Evolutionary conservation across 2,797 vertebrate genomes (phyloP).

Genomic region (Triplophysa bombifrons): DNA sequence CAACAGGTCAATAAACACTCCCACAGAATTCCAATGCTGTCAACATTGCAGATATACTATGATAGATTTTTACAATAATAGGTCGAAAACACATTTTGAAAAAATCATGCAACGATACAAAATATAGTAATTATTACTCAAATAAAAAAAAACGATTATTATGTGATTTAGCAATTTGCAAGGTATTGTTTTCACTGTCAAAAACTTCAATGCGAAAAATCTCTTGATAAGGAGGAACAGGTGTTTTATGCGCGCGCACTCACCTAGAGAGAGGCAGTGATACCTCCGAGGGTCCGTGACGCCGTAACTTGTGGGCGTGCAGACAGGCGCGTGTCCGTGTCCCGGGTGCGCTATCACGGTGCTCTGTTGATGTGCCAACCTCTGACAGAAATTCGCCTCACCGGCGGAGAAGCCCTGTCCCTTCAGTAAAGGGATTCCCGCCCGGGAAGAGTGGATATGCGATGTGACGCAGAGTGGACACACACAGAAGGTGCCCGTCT

Average conservation of each 20-base stretch:
- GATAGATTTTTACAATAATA: not conserved
- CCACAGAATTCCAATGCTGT: not conserved
- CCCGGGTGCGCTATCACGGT: constrained; percentile 80
- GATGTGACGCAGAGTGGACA: constrained; percentile 96
- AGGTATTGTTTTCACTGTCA: not conserved
- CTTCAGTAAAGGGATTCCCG: constrained; percentile 86
- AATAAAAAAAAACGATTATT: not conserved
- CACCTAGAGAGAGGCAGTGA: constrained; percentile 95
- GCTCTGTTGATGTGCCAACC: constrained; percentile 81
- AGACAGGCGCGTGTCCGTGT: constrained; percentile 79
- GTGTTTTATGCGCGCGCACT: constrained; percentile 61
- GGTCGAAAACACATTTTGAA: not conserved
- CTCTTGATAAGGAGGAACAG: constrained; percentile 34
- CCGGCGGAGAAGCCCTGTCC: constrained; percentile 81
- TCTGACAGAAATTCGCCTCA: constrained; percentile 87
- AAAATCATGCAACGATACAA: not conserved
- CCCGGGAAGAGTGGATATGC: constrained; percentile 89
- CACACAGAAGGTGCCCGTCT: constrained; percentile 92
- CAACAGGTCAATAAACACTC: not conserved
- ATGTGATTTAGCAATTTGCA: too few relatives aligned
- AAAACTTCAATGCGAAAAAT: not conserved
- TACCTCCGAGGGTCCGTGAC: constrained; percentile 93
- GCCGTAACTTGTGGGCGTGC: constrained; percentile 86
- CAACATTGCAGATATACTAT: not conserved
- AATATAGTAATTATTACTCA: too few relatives aligned